Evolutionary conservation across 2,797 vertebrate species (phyloP).

Genomic region (Arnoldichthys spilopterus): DNA sequence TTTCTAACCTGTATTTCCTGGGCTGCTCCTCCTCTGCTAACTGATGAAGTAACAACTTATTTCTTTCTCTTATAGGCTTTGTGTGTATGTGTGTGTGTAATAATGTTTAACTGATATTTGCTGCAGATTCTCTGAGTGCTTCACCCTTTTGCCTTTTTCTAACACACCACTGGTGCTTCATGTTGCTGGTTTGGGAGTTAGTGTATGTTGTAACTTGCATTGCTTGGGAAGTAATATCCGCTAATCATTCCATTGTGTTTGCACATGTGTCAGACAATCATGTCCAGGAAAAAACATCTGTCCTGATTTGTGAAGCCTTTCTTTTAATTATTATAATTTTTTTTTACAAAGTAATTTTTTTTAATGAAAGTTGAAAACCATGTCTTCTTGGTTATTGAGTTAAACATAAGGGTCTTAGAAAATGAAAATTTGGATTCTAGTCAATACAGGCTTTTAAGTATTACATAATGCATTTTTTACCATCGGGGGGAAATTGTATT

Average conservation of each 20-base stretch:
- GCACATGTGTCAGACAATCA: background rate
- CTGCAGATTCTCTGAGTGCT: conserved; percentile 9
- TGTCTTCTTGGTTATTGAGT: too few species aligned
- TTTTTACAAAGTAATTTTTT: background rate
- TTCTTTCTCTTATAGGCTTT: conserved; percentile 30
- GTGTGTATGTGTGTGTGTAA: conserved; percentile 4
- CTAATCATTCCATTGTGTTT: background rate
- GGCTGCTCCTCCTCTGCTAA: conserved; percentile 54
- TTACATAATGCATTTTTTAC: too few species aligned
- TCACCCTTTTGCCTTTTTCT: conserved; percentile 38
- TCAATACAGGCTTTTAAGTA: too few species aligned
- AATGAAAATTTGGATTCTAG: too few species aligned
- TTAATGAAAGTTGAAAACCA: background rate
- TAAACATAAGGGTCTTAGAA: too few species aligned
- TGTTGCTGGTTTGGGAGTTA: background rate
- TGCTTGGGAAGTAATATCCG: background rate
- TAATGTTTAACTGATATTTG: conserved; percentile 8
- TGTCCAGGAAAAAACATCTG: too few species aligned
- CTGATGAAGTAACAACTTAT: conserved; percentile 58
- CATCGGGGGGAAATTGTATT: too few species aligned
- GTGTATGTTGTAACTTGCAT: conserved; percentile 7
- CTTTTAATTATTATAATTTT: too few species aligned
- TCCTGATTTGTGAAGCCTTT: too few species aligned
- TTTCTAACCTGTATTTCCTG: conserved; percentile 63
- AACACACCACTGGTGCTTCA: conserved; percentile 22